Percentiles rank a stretch among this genome's conserved stretches.
Evolutionary conservation across 2,888 invertebrate genomes (phyloP).

Genomic region (Spialia ferax): DNA sequence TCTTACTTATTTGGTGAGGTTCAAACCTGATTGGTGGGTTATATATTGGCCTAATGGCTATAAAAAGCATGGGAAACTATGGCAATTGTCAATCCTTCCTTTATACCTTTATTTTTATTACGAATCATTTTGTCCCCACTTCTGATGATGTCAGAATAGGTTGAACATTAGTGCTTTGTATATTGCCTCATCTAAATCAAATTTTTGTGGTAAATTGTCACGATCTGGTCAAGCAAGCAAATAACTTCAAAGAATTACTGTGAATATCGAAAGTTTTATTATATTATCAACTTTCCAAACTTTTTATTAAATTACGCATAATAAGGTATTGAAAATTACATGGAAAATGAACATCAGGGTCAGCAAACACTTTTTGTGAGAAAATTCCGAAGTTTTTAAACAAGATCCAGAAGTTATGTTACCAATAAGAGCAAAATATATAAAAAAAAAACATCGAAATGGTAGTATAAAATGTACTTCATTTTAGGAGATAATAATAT

Average conservation of each 20-base stretch:
- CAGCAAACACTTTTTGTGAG: neutral
- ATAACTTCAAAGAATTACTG: neutral
- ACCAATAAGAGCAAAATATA: neutral
- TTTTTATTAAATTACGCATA: neutral
- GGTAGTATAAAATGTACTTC: too few relatives aligned
- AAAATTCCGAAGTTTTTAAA: neutral
- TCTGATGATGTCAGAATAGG: neutral
- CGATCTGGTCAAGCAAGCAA: neutral
- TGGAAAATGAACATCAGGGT: neutral
- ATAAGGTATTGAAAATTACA: neutral
- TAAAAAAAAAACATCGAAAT: too few relatives aligned
- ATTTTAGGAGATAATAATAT: too few relatives aligned
- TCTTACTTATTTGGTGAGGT: neutral
- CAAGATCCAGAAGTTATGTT: neutral
- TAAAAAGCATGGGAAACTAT: slow-evolving; percentile 1
- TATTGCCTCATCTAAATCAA: too few relatives aligned
- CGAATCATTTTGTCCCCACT: neutral
- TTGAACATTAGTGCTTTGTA: neutral
- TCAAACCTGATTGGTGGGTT: neutral
- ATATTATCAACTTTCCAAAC: neutral
- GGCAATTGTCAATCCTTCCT: neutral
- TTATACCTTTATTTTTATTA: neutral
- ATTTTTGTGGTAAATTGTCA: too few relatives aligned
- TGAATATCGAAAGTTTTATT: neutral
- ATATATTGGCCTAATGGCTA: neutral